A percentile compares a stretch with the other conserved stretches of the same genome.
Conservation (phyloP, 2,113 vertebrate species). For the Oxyruncus cristatus region DNA sequence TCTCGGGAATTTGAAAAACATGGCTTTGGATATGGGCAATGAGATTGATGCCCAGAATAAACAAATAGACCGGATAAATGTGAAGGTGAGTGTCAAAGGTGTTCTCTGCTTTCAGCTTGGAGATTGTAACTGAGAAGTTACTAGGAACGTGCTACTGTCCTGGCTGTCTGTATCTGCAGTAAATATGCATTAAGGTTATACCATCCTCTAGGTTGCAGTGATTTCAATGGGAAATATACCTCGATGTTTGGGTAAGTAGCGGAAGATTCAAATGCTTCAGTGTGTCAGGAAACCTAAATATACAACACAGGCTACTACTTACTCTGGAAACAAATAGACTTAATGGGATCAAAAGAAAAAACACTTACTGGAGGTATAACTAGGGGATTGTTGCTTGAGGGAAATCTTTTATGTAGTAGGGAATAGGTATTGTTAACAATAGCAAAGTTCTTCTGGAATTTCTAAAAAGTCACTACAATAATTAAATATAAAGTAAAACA, state of each 20-base stretch:
- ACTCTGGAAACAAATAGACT: neutral
- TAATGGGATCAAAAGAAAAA: neutral
- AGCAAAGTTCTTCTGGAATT: neutral
- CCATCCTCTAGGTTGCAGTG: neutral
- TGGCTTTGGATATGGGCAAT: conserved; percentile 93
- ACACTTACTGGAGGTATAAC: neutral
- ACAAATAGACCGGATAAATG: conserved; percentile 84
- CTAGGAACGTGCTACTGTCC: neutral
- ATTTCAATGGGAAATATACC: neutral
- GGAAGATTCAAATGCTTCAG: neutral
- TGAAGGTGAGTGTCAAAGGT: conserved; percentile 77
- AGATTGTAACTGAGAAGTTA: neutral
- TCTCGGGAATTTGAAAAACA: conserved; percentile 88
- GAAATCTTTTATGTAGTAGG: neutral
- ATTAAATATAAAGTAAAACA: neutral
- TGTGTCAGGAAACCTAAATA: neutral
- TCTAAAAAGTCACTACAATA: neutral
- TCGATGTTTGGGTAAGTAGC: neutral
- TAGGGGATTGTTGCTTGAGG: rapidly evolving
- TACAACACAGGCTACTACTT: neutral
- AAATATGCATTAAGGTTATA: neutral
- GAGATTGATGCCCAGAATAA: conserved; percentile 93
- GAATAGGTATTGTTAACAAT: neutral
- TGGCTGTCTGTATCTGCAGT: neutral
- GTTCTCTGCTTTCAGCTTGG: neutral